A percentile compares a stretch with the other conserved stretches of the same genome.
phyloP scores from a whole-genome alignment of 2,113 vertebrate genomes.

The Apus apus region DNA sequence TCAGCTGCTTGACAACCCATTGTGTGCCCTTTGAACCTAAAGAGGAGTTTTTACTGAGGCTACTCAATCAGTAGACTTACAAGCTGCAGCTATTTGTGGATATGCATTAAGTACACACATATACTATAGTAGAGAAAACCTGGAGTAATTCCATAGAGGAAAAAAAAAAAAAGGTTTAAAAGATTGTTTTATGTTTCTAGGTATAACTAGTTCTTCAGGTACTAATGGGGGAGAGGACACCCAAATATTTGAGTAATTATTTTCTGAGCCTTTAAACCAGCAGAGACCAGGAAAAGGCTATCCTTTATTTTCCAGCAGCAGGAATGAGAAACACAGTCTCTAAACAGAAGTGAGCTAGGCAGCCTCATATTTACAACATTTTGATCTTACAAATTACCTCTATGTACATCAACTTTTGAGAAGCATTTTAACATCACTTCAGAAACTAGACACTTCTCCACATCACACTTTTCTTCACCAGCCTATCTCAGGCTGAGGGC shows the following conservation, averaged over 20 bases:
- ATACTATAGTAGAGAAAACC: neutral
- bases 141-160: neutral
- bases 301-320: neutral
- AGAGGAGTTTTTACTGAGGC: neutral
- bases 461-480: neutral
- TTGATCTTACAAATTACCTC: neutral
- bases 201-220: neutral
- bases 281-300: neutral
- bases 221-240: neutral
- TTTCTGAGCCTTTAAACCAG: neutral
- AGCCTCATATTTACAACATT: neutral
- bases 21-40: neutral
- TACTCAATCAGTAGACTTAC: neutral
- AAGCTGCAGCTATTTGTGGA: neutral
- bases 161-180: neutral
- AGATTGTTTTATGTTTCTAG: neutral
- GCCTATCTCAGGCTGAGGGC: neutral
- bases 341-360: neutral
- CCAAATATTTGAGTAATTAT: neutral
- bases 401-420: neutral
- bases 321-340: neutral
- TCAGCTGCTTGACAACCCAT: neutral
- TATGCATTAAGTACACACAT: neutral
- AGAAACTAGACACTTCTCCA: neutral
- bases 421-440: neutral